Evolutionary conservation across 2,888 invertebrate species (phyloP).

Genomic region (Ceramica pisi): DNA sequence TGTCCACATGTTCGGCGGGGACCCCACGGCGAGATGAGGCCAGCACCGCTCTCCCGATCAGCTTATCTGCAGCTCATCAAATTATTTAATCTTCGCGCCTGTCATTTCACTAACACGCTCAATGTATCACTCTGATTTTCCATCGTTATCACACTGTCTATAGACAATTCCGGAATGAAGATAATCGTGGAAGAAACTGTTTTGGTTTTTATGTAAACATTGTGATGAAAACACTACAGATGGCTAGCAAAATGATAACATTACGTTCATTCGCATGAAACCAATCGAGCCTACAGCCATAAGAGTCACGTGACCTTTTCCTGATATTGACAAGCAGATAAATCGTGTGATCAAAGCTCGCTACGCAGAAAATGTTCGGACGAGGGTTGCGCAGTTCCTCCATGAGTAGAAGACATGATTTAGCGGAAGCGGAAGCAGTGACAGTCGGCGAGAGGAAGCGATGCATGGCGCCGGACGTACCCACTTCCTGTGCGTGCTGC

Average conservation of each 20-base stretch:
- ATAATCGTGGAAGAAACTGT: constrained; percentile 2
- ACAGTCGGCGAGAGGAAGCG: constrained; percentile 84
- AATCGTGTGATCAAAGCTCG: constrained; percentile 86
- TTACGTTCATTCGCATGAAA: constrained; percentile 76
- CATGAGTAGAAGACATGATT: constrained; percentile 80
- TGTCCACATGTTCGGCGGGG: constrained; percentile 89
- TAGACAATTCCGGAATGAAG: constrained; percentile 9
- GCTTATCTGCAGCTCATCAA: constrained; percentile 87
- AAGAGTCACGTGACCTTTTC: constrained; percentile 86
- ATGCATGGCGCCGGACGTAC: constrained; percentile 86
- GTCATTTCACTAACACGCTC: constrained; percentile 83
- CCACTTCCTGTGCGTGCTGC: constrained; percentile 85
- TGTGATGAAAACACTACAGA: not conserved
- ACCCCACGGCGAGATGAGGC: constrained; percentile 78
- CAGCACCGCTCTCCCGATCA: constrained; percentile 73
- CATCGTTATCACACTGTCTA: constrained; percentile 37
- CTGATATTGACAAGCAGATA: constrained; percentile 90
- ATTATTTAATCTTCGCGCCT: constrained; percentile 78
- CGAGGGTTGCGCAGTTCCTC: constrained; percentile 75
- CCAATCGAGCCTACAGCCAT: constrained; percentile 68
- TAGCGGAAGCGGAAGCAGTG: constrained; percentile 87
- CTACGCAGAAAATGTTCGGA: constrained; percentile 79
- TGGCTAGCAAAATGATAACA: constrained; percentile 47
- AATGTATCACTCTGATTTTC: constrained; percentile 79
- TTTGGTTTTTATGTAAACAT: constrained; percentile 7